phyloP scores from a whole-genome alignment of 2,113 vertebrate species.

The Dromaius novaehollandiae region DNA sequence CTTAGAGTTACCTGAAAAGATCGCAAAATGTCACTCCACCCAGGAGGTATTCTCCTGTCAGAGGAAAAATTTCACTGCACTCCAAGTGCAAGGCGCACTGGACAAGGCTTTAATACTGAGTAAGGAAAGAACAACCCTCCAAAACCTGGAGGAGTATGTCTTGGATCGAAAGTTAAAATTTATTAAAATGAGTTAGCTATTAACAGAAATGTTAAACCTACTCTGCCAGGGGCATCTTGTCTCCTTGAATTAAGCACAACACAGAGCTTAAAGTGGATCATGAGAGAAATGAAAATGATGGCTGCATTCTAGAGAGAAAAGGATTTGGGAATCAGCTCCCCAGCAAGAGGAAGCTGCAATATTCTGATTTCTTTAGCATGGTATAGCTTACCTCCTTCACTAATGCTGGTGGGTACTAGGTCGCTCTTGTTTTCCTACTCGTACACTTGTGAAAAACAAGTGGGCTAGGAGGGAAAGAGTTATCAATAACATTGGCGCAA shows the following conservation, averaged over 20 bases:
- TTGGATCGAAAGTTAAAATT: background rate
- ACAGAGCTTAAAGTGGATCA: background rate
- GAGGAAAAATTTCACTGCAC: background rate
- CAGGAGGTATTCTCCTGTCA: background rate
- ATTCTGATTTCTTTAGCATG: background rate
- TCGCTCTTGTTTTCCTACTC: background rate
- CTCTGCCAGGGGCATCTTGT: background rate
- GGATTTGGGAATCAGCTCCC: background rate
- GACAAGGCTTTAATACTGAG: background rate
- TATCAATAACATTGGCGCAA: background rate
- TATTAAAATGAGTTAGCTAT: background rate
- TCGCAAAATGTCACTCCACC: rapidly evolving
- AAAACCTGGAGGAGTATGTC: background rate
- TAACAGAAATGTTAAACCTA: background rate
- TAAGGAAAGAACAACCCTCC: background rate
- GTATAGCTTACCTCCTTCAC: background rate
- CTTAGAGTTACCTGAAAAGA: background rate
- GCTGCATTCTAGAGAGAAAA: background rate
- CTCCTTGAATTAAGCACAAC: background rate
- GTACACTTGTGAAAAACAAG: background rate
- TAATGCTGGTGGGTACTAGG: background rate
- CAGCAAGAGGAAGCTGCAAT: background rate
- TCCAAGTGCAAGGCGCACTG: background rate
- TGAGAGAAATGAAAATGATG: background rate
- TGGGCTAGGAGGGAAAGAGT: background rate